A percentile compares a stretch with the other conserved stretches of the same genome.
phyloP scores from a whole-genome alignment of 2,797 vertebrate genomes.

The Arctocebus calabarensis region DNA sequence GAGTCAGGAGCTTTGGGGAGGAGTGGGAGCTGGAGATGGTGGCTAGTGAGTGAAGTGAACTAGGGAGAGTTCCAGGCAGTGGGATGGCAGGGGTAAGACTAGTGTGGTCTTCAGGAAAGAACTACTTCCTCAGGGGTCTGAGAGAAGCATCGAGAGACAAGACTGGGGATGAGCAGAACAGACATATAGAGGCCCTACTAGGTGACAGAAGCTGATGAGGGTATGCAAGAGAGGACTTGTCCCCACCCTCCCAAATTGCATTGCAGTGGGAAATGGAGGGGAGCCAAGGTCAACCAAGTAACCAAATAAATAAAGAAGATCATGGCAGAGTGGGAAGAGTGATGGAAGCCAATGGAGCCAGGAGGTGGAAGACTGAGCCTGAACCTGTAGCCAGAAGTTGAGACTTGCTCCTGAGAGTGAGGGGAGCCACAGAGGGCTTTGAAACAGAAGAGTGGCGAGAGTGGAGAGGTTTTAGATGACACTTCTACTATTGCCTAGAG shows the following conservation, averaged over 20 bases:
- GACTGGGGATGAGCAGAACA: not conserved
- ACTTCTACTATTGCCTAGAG: not conserved
- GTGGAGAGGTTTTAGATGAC: rapidly evolving
- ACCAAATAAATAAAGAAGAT: not conserved
- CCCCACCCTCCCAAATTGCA: not conserved
- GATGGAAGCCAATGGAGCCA: rapidly evolving
- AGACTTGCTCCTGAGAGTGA: not conserved
- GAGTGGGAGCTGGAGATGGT: not conserved
- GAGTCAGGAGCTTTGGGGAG: not conserved
- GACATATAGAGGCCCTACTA: not conserved
- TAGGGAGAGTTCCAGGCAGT: rapidly evolving
- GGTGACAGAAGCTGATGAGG: not conserved
- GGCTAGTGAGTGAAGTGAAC: not conserved
- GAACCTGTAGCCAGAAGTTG: no score
- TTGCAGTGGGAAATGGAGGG: no score
- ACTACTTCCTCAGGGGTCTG: not conserved
- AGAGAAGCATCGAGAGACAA: no score
- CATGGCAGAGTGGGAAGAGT: not conserved
- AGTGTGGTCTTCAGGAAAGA: not conserved
- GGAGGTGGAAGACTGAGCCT: not conserved
- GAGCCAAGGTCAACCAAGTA: not conserved
- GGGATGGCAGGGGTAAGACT: not conserved
- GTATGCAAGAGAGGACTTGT: not conserved
- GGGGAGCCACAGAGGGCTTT: not conserved
- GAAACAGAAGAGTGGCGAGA: not conserved